phyloP scores from a whole-genome alignment of 2,888 invertebrate species.

The Phortica magna region DNA sequence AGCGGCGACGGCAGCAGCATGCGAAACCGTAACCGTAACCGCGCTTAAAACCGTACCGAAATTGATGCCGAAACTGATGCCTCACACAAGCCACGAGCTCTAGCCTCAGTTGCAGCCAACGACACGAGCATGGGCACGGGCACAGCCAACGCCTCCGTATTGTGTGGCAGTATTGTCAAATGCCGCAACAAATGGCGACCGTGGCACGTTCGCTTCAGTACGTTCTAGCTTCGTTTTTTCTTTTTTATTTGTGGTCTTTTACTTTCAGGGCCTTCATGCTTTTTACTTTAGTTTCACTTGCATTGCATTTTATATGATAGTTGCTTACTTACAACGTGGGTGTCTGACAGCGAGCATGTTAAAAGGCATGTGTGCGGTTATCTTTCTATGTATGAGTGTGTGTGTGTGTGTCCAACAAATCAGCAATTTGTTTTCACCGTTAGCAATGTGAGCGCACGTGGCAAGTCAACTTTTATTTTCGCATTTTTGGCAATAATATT shows the following conservation, averaged over 20 bases:
- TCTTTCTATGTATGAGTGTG: no score
- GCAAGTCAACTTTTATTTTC: no score
- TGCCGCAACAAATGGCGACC: slow-evolving; percentile 59
- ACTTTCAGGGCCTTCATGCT: not conserved
- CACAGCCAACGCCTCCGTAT: slow-evolving; percentile 38
- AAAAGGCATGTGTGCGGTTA: no score
- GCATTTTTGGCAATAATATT: no score
- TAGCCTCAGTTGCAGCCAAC: not conserved
- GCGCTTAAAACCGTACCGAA: not conserved
- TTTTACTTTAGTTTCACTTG: not conserved
- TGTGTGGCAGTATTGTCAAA: slow-evolving; percentile 59
- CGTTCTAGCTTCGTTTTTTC: not conserved
- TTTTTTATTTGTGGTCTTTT: not conserved
- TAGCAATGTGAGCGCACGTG: no score
- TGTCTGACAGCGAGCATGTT: no score
- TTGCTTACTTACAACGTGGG: not conserved
- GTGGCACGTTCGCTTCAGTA: slow-evolving; percentile 48
- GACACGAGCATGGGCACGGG: not conserved
- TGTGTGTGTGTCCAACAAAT: no score
- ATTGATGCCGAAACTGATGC: not conserved
- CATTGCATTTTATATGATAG: not conserved
- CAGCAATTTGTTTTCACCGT: no score
- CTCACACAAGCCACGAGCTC: not conserved
- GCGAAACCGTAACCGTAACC: no score
- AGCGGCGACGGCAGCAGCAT: not conserved